phyloP scores from a whole-genome alignment of 2,888 invertebrate genomes.

The Tineola bisselliella region DNA sequence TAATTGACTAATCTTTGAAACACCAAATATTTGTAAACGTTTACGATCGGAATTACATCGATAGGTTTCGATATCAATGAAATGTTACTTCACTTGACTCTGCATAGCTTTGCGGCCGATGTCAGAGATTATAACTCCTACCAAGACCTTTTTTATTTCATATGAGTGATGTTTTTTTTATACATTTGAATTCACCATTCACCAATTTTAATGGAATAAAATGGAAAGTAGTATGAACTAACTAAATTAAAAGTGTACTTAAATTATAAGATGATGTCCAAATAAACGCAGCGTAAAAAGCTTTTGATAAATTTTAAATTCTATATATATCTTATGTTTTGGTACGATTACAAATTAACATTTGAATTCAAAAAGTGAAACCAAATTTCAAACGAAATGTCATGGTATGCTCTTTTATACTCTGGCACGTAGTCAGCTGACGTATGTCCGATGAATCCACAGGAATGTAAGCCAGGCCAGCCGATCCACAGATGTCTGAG shows the following conservation, averaged over 20 bases:
- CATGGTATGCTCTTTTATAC: not conserved
- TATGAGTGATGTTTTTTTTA: too few species aligned
- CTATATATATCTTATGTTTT: too few species aligned
- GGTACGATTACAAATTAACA: not conserved
- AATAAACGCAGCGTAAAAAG: too few species aligned
- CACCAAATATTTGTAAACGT: not conserved
- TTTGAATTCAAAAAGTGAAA: too few species aligned
- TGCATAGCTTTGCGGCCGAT: slow-evolving; percentile 2
- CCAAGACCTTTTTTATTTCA: not conserved
- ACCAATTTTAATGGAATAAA: too few species aligned
- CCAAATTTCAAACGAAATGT: not conserved
- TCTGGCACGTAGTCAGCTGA: slow-evolving; percentile 13
- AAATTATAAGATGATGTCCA: too few species aligned
- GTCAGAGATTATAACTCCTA: not conserved
- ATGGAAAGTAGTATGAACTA: too few species aligned
- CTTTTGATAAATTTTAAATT: too few species aligned
- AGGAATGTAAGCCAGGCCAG: slow-evolving; percentile 8
- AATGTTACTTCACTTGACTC: slow-evolving; percentile 10
- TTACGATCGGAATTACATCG: not conserved
- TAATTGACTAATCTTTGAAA: not conserved
- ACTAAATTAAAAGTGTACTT: too few species aligned
- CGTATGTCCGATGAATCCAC: slow-evolving; percentile 11
- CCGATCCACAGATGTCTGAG: not conserved
- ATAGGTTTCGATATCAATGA: not conserved
- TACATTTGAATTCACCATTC: not conserved